phyloP scores from a whole-genome alignment of 2,888 invertebrate species.

The Eucera pruinosa region DNA sequence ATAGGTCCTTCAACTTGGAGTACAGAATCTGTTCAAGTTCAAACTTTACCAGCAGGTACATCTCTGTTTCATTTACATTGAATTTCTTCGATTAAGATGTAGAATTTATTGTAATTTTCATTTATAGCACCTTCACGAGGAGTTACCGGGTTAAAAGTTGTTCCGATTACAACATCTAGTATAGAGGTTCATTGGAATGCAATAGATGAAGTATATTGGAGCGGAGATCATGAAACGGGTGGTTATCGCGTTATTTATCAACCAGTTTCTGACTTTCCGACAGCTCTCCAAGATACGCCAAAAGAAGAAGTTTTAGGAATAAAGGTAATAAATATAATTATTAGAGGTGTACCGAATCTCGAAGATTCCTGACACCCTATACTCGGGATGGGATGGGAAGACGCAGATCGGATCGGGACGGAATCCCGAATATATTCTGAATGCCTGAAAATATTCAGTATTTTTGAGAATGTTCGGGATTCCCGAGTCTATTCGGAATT shows the following conservation, averaged over 20 bases:
- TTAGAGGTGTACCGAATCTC: too few species aligned
- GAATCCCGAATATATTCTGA: too few species aligned
- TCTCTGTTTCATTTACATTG: neutral
- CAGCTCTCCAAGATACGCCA: slow-evolving; percentile 92
- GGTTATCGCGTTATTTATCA: slow-evolving; percentile 96
- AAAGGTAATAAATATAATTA: slow-evolving; percentile 85
- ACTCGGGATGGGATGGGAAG: too few species aligned
- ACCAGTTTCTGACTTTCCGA: slow-evolving; percentile 94
- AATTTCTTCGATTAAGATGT: neutral
- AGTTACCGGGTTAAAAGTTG: slow-evolving; percentile 92
- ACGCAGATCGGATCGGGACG: too few species aligned
- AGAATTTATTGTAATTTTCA: slow-evolving; percentile 6
- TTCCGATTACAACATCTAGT: slow-evolving; percentile 97
- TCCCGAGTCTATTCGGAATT: too few species aligned
- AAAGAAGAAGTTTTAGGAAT: slow-evolving; percentile 94
- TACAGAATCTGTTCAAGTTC: slow-evolving; percentile 93
- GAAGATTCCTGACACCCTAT: too few species aligned
- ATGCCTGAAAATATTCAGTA: too few species aligned
- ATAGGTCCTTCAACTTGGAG: slow-evolving; percentile 97
- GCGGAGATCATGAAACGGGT: slow-evolving; percentile 94
- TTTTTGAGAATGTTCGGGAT: too few species aligned
- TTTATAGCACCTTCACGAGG: slow-evolving; percentile 92
- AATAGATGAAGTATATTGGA: slow-evolving; percentile 92
- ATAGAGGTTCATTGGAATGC: slow-evolving; percentile 96
- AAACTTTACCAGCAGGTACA: slow-evolving; percentile 93